Evolutionary conservation across 1,140 invertebrate species (phyloP), one percentile per base, ranked within the genome.

Genomic region (Triops longicaudatus): DNA sequence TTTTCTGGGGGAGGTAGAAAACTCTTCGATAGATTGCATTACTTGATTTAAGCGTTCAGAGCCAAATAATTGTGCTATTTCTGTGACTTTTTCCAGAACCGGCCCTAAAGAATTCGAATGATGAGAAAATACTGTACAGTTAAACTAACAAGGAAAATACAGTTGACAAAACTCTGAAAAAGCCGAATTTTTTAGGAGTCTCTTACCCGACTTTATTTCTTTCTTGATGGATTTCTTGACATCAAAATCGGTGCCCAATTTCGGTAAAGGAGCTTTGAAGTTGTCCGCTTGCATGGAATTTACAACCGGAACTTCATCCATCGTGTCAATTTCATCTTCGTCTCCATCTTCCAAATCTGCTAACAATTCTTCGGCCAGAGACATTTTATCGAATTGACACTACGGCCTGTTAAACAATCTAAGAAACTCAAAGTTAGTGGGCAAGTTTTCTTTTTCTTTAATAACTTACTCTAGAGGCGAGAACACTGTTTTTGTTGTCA

Each of bases 341-440:
- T 93, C 91, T 82, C 92, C 93, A 82, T 96, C 95, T 85, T 98
- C 96, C 44, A 98, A 88, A 89, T 98, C 96, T 37, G 96, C 96
- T 43, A 98, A 85, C 73, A 98, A 85, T 86, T 98, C 96, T 82
- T 98, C 96, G 0, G 95, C 96, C 79, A 98, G 86, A 83, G 96
- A 98, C 96, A 98, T 98, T 28, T 77, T 79, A 42, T 28, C 17
- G 22, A 73, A 77, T 0, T 77, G 10, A 31, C n/a, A n/a, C n/a
- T n/a, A n/a, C n/a, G n/a, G n/a, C n/a, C n/a, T 50, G 0, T 1
- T 12, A 75, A 75, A 1, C 4, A 63, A 10, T 22, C 50, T 63
- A 63, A 6, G 2, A n/a, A 63, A 63, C 6, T 0, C 6, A 63
- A 63, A 1, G 17, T 0, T 37, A 37, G 31, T 4, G 31, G 31